These are phyloP conservation scores for Augochlorella aurata DNA, from an alignment of 2,888 invertebrate species.

Conservation along the genomic window DNA sequence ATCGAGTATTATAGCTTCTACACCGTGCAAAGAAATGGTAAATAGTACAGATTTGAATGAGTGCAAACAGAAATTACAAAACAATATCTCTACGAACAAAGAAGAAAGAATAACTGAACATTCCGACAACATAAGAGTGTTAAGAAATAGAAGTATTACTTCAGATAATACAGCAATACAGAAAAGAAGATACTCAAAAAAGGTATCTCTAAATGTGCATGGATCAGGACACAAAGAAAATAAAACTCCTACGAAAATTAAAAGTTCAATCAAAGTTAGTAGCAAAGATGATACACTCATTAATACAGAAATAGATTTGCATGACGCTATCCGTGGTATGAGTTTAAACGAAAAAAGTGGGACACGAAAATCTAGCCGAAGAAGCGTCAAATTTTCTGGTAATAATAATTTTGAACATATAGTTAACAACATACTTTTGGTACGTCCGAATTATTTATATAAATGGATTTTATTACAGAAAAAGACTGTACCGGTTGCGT, in stretches of 20 bases:
- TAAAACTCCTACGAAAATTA: constrained; percentile 35
- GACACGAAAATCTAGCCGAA: constrained; percentile 61
- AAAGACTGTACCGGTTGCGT: constrained; percentile 58
- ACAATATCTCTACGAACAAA: not conserved
- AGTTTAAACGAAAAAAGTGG: constrained; percentile 12
- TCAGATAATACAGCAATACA: constrained; percentile 22
- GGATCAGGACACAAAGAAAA: constrained; percentile 41
- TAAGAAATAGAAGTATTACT: constrained; percentile 63
- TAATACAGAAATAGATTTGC: not conserved
- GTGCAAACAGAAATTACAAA: not conserved
- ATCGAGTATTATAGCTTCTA: not conserved
- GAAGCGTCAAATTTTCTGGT: constrained; percentile 66
- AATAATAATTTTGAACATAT: not conserved
- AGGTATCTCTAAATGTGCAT: not conserved
- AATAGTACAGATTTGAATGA: not conserved
- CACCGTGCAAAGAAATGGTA: not conserved
- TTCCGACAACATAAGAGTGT: constrained; percentile 29
- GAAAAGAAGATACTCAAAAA: constrained; percentile 34
- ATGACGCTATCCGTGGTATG: not conserved
- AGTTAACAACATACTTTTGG: not conserved
- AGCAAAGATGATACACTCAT: not conserved
- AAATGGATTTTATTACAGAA: constrained; percentile 51
- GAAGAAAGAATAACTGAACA: constrained; percentile 4
- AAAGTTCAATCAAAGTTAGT: constrained; percentile 20
- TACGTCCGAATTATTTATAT: constrained; percentile 5